Evolutionary conservation across 2,797 vertebrate species (phyloP), one percentile per base, ranked within the genome.

Genomic region (Glyptemys insculpta): DNA sequence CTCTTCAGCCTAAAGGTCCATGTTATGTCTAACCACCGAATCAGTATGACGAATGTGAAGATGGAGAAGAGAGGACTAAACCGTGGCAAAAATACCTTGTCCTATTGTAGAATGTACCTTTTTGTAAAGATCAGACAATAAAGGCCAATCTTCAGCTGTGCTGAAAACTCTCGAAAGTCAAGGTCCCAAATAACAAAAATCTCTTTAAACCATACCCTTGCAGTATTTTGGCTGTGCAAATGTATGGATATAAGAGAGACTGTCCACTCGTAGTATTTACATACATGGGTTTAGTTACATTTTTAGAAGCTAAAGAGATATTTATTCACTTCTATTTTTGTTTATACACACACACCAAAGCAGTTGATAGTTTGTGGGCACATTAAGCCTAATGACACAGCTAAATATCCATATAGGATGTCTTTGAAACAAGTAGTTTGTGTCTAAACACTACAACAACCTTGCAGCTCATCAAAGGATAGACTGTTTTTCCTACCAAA

Each of bases 181-280:
- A 49, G 56, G 84, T 88, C 16, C 23, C 3, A 12, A 57, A 37
- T 12, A 49, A 65, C 5, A 21, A 50, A 81, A 54, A 2, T 56
- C 0, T 44, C 11, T 44, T 74, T 41, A 74, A 74, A 65, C 14
- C 12, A 0, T 74, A 21, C 9, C 2, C 23, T 37, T 14, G 3
- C 52, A 90, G 0, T 50, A 6, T 74, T 21, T 87, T 79, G 82
- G 23, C 2, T 74, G 19, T 44, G 37, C 23, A 74, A 11, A 8
- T 74, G 29, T 65, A 65, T n/a, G 16, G 21, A 44, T 44, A 11
- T 44, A 74, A 74, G 68, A 41, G 37, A 72, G 68, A 72, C 19
- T 41, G 37, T 72, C 37, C 21, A 23, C 37, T 72, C 21, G 15
- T 72, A 41, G n/a, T 41, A 72, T 23, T 37, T 37, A 72, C 4